Base-by-base conservation (phyloP, 2,797 vertebrate genomes). In the Hydrolagus colliei region DNA sequence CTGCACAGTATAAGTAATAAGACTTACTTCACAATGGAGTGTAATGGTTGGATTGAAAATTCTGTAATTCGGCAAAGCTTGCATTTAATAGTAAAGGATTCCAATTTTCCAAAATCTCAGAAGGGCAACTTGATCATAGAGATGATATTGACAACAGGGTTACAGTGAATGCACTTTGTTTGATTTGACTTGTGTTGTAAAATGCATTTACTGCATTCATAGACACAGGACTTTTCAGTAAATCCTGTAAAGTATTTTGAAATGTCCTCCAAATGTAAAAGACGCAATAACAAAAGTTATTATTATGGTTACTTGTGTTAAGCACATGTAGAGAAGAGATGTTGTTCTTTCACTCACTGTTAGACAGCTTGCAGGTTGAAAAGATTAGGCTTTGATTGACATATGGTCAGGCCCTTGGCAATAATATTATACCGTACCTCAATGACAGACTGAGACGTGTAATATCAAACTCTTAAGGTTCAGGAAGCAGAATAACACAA, bases 71-170 rank as follows among this genome's bases (percentile, higher is more conserved):
- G 18, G 65, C 78, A 82, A 82, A 82, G 63, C 27, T 82, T 27
- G 67, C 14, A 82, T 67, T 82, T 82, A 82, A 35, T 32, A 59
- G 74, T 20, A 82, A 41, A 80, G 68, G 63, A 79, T 79, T 63
- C 0, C 61, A 13, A 63, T n/a, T 52, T 77, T 77, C n/a, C 2
- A 13, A 10, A 52, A 79, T n/a, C 27, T 32, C 79, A 20, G 65
- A 84, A 5, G 18, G 32, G 41, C 41, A 52, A 6, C 41, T 52
- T 52, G 41, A 52, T 52, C 41, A 52, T 6, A 52, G 41, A 52
- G 41, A 52, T 52, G 41, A 52, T 52, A 52, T 52, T 52, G 41
- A 52, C 41, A 52, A 52, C 41, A 3, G 41, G 41, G 41, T 52
- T 3, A 6, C 41, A 52, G 41, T 52, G 41, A 52, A 52, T 52